Evolutionary conservation across 2,113 vertebrate species (phyloP), one percentile per base, ranked within the genome.

Genomic region (Neogale vison): DNA sequence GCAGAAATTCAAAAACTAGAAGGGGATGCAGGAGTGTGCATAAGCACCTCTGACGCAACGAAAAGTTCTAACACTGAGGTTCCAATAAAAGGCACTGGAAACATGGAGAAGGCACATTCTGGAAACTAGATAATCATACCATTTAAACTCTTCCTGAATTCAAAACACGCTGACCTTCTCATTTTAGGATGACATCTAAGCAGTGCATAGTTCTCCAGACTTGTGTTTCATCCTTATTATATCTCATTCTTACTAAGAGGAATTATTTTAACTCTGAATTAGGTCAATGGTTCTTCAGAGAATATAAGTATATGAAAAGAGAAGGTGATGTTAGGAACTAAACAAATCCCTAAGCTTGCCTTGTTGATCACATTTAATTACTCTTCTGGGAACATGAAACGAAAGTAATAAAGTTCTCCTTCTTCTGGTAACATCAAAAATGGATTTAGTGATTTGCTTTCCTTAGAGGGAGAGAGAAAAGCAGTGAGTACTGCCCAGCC

Each of bases 231-330:
- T 85, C 84, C 39, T 93, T 55, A 74, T 36, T 72, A 24, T 39
- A 93, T 80, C 94, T 96, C n/a, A 55, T 89, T 93, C 65, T 95
- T 34, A 65, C 15, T 55, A 90, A 93, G 21, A 96, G 57, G 12
- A 92, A 84, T 85, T 67, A 77, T 39, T 88, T 90, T 72, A 36
- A 52, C 61, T 96, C 87, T 87, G 80, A 98, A 76, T 31, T 77
- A 92, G 36, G 69, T 92, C 96, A 87, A 42, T 36, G 12, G 31
- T 81, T 97, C 67, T 96, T 97, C 74, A 65, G 24, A 71, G 24
- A 89, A 96, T 52, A 59, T 26, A 94, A 36, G 39, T 36, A 36
- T 47, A 61, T 63, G n/a, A 81, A 89, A 57, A 86, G 65, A 96
- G 50, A 76, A 88, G 9, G 10, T 6, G 23, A 2, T 76, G 20